Evolutionary conservation across 2,113 vertebrate genomes (phyloP).

Genomic region (Atractosteus spatula): DNA sequence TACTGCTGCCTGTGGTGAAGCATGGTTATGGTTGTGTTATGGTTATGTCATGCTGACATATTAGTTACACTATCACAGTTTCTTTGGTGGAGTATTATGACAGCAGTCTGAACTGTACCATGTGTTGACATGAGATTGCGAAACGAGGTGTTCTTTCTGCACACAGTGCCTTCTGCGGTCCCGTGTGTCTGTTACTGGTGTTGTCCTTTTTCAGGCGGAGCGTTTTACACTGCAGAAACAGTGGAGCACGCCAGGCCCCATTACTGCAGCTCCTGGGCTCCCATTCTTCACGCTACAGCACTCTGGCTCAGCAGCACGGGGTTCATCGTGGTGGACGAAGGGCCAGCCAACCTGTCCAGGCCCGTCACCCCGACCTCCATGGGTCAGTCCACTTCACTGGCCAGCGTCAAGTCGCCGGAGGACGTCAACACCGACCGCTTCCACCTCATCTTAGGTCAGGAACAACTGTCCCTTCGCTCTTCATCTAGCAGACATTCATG

Average conservation of each 20-base stretch:
- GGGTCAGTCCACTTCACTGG: slow-evolving; percentile 72
- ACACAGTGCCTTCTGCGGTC: background rate
- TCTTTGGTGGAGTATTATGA: too few relatives aligned
- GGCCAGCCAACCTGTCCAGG: slow-evolving; percentile 75
- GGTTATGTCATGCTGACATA: too few relatives aligned
- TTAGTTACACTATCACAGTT: too few relatives aligned
- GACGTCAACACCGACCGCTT: slow-evolving; percentile 83
- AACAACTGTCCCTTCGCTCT: background rate
- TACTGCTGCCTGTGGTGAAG: too few relatives aligned
- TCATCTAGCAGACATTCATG: too few relatives aligned
- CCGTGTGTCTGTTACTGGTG: slow-evolving; percentile 3
- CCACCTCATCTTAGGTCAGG: slow-evolving; percentile 83
- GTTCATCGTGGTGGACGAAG: slow-evolving; percentile 77
- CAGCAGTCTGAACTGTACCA: too few relatives aligned
- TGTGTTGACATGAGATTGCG: too few relatives aligned
- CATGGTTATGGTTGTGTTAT: too few relatives aligned
- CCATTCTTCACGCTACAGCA: slow-evolving; percentile 83
- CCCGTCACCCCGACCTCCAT: slow-evolving; percentile 92
- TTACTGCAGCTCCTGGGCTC: slow-evolving; percentile 82
- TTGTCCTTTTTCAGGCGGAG: slow-evolving; percentile 66
- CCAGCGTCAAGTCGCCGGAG: slow-evolving; percentile 79
- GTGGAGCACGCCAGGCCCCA: slow-evolving; percentile 75
- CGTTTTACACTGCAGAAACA: slow-evolving; percentile 87
- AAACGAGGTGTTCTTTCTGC: background rate
- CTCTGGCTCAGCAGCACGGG: slow-evolving; percentile 89